phyloP scores from a whole-genome alignment of 2,797 vertebrate genomes.

The Sebastes flavidus region DNA sequence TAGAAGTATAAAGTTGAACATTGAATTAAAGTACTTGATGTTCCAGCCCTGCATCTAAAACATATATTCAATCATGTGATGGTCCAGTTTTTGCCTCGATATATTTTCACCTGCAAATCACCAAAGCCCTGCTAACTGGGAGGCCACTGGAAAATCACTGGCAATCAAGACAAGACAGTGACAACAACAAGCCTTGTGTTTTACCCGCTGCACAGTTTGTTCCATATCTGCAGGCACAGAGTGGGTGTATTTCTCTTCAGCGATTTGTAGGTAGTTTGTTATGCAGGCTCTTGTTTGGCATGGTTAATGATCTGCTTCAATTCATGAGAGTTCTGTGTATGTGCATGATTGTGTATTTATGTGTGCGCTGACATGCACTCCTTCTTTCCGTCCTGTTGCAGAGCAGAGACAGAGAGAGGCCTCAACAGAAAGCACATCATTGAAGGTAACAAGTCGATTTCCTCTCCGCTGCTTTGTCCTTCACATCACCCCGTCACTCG shows the following conservation, averaged over 20 bases:
- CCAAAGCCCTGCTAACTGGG: not conserved
- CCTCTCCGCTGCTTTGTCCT: slow-evolving; percentile 54
- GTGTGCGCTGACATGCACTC: slow-evolving; percentile 3
- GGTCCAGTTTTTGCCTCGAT: not conserved
- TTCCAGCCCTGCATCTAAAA: not conserved
- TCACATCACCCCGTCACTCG: slow-evolving; percentile 49
- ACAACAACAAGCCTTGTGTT: slow-evolving; percentile 4
- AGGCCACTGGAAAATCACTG: not conserved
- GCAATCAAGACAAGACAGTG: not conserved
- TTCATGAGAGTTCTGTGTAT: not conserved
- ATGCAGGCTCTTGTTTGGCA: slow-evolving; percentile 26
- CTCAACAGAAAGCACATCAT: slow-evolving; percentile 98
- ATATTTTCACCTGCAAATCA: not conserved
- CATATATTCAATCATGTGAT: not conserved
- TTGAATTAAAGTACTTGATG: not conserved
- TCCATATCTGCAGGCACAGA: slow-evolving; percentile 14
- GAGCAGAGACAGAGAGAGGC: slow-evolving; percentile 96
- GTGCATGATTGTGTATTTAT: not conserved
- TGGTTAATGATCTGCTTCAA: slow-evolving; percentile 18
- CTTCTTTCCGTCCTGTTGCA: slow-evolving; percentile 71
- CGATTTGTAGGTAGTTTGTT: slow-evolving; percentile 28
- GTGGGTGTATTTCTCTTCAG: slow-evolving; percentile 34
- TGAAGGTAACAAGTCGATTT: slow-evolving; percentile 86
- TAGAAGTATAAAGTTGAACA: not conserved
- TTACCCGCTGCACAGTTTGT: slow-evolving; percentile 24